Evolutionary conservation across 2,888 invertebrate genomes (phyloP).

Genomic region (Bombyx huttoni): DNA sequence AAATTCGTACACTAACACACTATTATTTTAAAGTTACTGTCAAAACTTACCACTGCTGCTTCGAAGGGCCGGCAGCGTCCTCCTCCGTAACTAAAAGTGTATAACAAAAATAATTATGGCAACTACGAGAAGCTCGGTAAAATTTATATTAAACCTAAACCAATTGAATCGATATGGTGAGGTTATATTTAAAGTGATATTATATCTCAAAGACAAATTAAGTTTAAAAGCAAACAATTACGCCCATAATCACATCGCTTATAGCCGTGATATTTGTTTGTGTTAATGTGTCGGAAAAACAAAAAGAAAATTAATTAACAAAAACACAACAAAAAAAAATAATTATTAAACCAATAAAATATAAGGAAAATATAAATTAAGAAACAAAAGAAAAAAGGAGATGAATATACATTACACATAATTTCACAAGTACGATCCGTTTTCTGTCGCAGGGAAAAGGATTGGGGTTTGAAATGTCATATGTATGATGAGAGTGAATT

Average conservation of each 20-base stretch:
- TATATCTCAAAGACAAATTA: neutral
- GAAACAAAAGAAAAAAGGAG: conserved; percentile 8
- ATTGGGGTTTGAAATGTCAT: conserved; percentile 10
- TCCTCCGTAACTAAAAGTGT: neutral
- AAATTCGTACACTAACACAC: conserved; percentile 22
- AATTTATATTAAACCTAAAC: neutral
- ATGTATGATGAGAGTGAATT: conserved; percentile 9
- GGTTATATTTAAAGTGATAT: neutral
- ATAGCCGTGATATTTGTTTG: neutral
- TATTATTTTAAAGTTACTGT: conserved; percentile 48
- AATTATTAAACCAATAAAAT: no score
- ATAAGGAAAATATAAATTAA: conserved; percentile 6
- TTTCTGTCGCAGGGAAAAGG: conserved; percentile 21
- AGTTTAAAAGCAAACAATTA: neutral
- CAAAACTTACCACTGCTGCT: conserved; percentile 48
- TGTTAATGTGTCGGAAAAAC: neutral
- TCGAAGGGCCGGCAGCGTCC: conserved; percentile 1
- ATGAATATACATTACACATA: conserved; percentile 61
- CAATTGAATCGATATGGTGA: neutral
- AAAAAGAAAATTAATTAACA: conserved; percentile 4
- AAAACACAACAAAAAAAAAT: no score
- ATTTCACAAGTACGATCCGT: conserved; percentile 30
- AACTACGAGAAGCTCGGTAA: neutral
- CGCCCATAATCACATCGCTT: neutral
- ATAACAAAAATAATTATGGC: neutral